phyloP scores from a whole-genome alignment of 2,888 invertebrate genomes.

The Acleris cristana region DNA sequence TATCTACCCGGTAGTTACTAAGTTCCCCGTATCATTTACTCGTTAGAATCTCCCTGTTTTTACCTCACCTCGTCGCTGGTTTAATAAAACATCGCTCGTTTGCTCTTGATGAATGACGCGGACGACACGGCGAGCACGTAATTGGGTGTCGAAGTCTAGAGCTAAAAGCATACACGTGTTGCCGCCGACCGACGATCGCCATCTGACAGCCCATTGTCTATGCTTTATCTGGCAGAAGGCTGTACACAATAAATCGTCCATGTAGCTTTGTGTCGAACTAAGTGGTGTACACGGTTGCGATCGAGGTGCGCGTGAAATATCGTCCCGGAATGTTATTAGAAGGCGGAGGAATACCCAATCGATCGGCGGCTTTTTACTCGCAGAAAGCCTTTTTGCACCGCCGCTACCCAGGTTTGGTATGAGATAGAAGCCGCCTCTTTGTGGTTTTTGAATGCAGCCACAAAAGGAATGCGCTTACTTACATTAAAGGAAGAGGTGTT shows the following conservation, averaged over 20 bases:
- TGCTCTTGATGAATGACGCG: slow-evolving; percentile 73
- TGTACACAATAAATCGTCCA: slow-evolving; percentile 78
- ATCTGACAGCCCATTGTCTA: slow-evolving; percentile 79
- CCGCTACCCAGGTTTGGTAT: slow-evolving; percentile 56
- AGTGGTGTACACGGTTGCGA: slow-evolving; percentile 53
- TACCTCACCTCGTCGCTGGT: slow-evolving; percentile 46
- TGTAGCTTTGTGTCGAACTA: slow-evolving; percentile 65
- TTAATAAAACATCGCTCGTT: slow-evolving; percentile 72
- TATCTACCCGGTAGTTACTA: slow-evolving; percentile 48
- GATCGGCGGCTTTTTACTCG: slow-evolving; percentile 63
- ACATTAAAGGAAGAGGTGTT: slow-evolving; percentile 28
- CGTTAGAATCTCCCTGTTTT: slow-evolving; percentile 52
- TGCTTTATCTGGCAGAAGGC: slow-evolving; percentile 67
- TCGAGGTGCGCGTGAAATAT: slow-evolving; percentile 56
- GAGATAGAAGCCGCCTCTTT: slow-evolving; percentile 55
- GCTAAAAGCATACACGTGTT: slow-evolving; percentile 82
- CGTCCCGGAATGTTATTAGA: slow-evolving; percentile 75
- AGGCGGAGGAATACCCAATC: slow-evolving; percentile 65
- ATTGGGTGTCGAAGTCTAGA: slow-evolving; percentile 78
- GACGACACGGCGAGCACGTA: slow-evolving; percentile 66
- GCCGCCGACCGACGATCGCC: slow-evolving; percentile 60
- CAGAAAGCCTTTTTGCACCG: slow-evolving; percentile 54
- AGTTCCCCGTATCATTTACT: slow-evolving; percentile 55
- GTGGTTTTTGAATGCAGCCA: slow-evolving; percentile 51
- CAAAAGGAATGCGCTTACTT: slow-evolving; percentile 48